A percentile compares a stretch with the other conserved stretches of the same genome.
phyloP scores from a whole-genome alignment of 2,888 invertebrate species.

The Vandiemenella viatica region DNA sequence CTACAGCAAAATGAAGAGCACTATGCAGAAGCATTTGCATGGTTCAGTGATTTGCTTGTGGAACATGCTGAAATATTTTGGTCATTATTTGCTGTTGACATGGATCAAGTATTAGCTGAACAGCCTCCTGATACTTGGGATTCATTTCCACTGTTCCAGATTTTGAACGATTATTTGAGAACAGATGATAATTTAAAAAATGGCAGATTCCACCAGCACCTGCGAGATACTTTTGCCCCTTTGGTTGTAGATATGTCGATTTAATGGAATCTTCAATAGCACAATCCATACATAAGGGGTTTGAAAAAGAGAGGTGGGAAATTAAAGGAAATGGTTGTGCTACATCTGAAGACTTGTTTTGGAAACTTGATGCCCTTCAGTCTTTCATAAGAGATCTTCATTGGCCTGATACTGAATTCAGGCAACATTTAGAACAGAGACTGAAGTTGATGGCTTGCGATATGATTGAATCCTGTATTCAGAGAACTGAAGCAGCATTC shows the following conservation, averaged over 20 bases:
- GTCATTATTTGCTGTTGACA: slow-evolving; percentile 97
- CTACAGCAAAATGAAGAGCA: too few species aligned
- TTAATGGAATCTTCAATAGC: slow-evolving; percentile 99
- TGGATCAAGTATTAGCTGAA: slow-evolving; percentile 90
- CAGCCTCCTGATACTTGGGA: slow-evolving; percentile 99
- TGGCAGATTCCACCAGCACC: slow-evolving; percentile 92
- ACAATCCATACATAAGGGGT: slow-evolving; percentile 95
- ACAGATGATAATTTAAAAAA: slow-evolving; percentile 91
- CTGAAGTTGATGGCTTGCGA: too few species aligned
- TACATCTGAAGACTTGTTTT: too few species aligned
- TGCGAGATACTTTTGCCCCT: slow-evolving; percentile 93
- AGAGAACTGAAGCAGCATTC: slow-evolving; percentile 67
- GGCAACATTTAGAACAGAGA: too few species aligned
- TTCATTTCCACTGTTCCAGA: slow-evolving; percentile 96
- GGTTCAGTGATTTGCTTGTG: slow-evolving; percentile 98
- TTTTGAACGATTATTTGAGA: slow-evolving; percentile 93
- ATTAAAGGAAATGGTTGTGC: too few species aligned
- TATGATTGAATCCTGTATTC: too few species aligned
- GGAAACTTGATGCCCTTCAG: too few species aligned
- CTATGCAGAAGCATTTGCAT: slow-evolving; percentile 93
- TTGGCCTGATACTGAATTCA: too few species aligned
- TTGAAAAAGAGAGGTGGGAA: slow-evolving; percentile 98
- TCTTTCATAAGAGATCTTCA: too few species aligned
- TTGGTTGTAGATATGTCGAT: slow-evolving; percentile 97
- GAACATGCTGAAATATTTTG: slow-evolving; percentile 99